These are phyloP conservation scores for silkworm (Bombyx mori) DNA, from an alignment of 1,140 invertebrate genomes.

Conservation along the genomic window DNA sequence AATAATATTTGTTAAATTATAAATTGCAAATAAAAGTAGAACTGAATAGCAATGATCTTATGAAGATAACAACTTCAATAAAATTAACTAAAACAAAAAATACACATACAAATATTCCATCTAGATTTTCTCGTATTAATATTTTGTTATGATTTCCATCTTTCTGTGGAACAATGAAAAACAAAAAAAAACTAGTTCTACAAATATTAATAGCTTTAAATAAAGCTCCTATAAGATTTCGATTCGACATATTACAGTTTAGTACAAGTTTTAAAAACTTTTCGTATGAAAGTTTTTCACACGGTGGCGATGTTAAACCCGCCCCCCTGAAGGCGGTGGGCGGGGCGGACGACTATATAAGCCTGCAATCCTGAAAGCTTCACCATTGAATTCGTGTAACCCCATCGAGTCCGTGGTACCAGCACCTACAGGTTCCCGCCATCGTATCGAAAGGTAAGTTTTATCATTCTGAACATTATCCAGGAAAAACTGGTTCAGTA, in stretches of 20 bases:
- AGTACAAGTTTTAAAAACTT: slow-evolving; percentile 20
- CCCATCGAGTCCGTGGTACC: slow-evolving; percentile 33
- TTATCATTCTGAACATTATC: neutral
- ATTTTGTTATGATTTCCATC: neutral
- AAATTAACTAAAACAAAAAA: too few species aligned
- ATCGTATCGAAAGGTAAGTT: slow-evolving; percentile 39
- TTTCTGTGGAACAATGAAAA: too few species aligned
- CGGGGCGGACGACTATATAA: slow-evolving; percentile 58
- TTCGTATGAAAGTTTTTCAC: slow-evolving; percentile 27
- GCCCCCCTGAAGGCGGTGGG: slow-evolving; percentile 51
- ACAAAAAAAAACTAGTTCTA: too few species aligned
- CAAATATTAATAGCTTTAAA: too few species aligned
- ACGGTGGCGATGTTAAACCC: slow-evolving; percentile 23
- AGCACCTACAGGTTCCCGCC: slow-evolving; percentile 33
- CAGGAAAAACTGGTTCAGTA: too few species aligned
- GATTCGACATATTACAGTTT: neutral
- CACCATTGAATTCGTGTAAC: slow-evolving; percentile 55
- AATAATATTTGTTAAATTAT: too few species aligned
- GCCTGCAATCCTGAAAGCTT: slow-evolving; percentile 46
- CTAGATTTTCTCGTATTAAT: neutral
- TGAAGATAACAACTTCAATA: neutral
- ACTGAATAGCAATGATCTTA: neutral
- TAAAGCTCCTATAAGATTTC: too few species aligned
- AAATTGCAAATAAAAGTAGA: neutral
- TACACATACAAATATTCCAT: too few species aligned